A percentile compares a stretch with the other conserved stretches of the same genome.
phyloP scores from a whole-genome alignment of 2,797 vertebrate genomes.

The Coccyzus lansbergi region DNA sequence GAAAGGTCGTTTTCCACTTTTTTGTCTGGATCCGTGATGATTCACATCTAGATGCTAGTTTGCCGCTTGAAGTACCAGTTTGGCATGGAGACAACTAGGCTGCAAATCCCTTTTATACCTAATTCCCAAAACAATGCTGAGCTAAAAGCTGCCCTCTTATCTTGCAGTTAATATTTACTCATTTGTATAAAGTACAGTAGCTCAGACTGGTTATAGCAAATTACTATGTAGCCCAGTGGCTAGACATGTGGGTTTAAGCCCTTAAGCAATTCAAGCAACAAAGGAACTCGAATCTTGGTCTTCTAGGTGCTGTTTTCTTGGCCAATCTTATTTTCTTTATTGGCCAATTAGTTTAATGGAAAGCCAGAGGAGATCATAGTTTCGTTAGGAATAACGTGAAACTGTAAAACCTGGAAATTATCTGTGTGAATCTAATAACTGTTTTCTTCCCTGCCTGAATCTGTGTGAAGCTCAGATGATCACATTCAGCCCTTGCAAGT shows the following conservation, averaged over 20 bases:
- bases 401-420: neutral
- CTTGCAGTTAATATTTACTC: slow-evolving; percentile 2
- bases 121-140: neutral
- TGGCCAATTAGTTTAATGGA: neutral
- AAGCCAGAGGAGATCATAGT: slow-evolving; percentile 3
- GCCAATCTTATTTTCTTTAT: neutral
- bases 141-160: neutral
- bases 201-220: neutral
- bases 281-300: neutral
- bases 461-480: neutral
- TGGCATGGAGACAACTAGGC: neutral
- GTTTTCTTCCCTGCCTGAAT: neutral
- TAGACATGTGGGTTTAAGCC: neutral
- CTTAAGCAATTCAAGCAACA: neutral
- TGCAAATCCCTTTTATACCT: slow-evolving; percentile 4
- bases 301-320: neutral
- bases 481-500: neutral
- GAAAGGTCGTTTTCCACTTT: neutral
- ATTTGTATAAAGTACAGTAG: neutral
- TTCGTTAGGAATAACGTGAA: slow-evolving; percentile 10
- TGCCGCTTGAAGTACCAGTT: neutral
- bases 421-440: neutral
- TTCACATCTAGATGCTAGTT: slow-evolving; percentile 30
- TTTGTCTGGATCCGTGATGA: neutral
- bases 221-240: neutral